Evolutionary conservation across 2,888 invertebrate species (phyloP), one percentile per base, ranked within the genome.

Genomic region (Blastobasis lacticolella): DNA sequence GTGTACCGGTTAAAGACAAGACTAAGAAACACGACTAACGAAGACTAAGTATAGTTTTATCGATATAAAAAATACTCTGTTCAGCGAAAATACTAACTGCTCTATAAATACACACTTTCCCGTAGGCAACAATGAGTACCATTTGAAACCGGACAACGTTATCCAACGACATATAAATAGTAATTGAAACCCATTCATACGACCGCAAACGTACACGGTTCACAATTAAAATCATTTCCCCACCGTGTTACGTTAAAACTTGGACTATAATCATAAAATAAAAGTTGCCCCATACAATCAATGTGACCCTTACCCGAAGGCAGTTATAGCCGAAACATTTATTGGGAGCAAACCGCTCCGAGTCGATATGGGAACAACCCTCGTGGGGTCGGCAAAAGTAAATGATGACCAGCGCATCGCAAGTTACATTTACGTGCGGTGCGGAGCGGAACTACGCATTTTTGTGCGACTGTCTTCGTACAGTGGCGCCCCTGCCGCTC

Each of bases 241-340:
- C 23, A 42, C 44, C 48, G 42, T 23, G 23, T 23, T 23, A 49
- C 57, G 54, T 55, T 54, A 53, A 55, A 63, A 72, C 66, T 72
- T 65, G 53, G 52, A 37, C 60, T 55, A 68, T 69, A 63, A 67
- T 60, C 67, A 60, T 74, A 72, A 73, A 73, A 66, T 64, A 66
- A 60, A 67, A 71, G 67, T 63, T 59, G 49, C 57, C 57, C 62
- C 56, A 59, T 64, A 65, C 67, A 71, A 72, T 74, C 71, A 67
- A 58, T 63, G 42, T 10, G 42, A 9, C n/a, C 23, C 23, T 23
- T 23, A 23, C 23, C 23, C 23, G 23, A 23, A 23, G 23, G 23
- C 23, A 23, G 23, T 23, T 23, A 23, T 23, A 23, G 23, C 23
- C 23, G 23, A 23, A 23, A 23, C 23, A 23, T 23, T 23, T 42